Conservation (phyloP, 2,888 invertebrate genomes). For the Eurytoma adleriae region DNA sequence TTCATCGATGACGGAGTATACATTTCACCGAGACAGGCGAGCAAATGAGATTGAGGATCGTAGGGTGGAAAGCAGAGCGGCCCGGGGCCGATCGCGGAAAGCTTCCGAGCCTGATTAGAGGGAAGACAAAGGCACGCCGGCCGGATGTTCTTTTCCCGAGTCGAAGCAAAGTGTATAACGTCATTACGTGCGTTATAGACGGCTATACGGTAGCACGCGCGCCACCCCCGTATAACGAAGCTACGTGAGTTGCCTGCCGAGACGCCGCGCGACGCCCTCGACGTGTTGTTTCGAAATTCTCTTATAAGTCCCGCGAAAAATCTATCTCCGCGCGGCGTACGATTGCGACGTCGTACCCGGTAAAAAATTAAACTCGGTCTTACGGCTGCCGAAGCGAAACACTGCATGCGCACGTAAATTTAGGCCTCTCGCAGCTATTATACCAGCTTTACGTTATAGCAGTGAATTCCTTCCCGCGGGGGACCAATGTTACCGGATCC, state of each 20-base stretch:
- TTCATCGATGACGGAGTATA: too few relatives aligned
- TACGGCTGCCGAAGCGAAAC: too few relatives aligned
- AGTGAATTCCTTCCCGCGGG: too few relatives aligned
- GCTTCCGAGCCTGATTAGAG: conserved; percentile 43
- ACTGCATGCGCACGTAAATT: too few relatives aligned
- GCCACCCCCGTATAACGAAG: conserved; percentile 39
- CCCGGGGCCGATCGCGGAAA: too few relatives aligned
- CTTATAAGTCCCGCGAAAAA: conserved; percentile 38
- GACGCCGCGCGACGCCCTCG: not conserved
- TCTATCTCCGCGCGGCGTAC: not conserved
- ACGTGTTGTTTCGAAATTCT: conserved; percentile 25
- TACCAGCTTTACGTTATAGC: too few relatives aligned
- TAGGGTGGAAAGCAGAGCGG: too few relatives aligned
- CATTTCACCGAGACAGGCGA: too few relatives aligned
- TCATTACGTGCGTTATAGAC: conserved; percentile 17
- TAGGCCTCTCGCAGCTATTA: too few relatives aligned
- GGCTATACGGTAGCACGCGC: not conserved
- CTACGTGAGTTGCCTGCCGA: conserved; percentile 45
- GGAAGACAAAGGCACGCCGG: conserved; percentile 18
- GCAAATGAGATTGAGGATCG: too few relatives aligned
- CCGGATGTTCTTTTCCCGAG: not conserved
- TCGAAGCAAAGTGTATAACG: conserved; percentile 45
- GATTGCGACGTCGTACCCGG: not conserved
- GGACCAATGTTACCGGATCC: too few relatives aligned
- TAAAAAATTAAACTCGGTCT: too few relatives aligned